Percentiles rank a stretch among this genome's conserved stretches.
Conservation (phyloP, 1,140 invertebrate genomes). For the Ephestia elutella region DNA sequence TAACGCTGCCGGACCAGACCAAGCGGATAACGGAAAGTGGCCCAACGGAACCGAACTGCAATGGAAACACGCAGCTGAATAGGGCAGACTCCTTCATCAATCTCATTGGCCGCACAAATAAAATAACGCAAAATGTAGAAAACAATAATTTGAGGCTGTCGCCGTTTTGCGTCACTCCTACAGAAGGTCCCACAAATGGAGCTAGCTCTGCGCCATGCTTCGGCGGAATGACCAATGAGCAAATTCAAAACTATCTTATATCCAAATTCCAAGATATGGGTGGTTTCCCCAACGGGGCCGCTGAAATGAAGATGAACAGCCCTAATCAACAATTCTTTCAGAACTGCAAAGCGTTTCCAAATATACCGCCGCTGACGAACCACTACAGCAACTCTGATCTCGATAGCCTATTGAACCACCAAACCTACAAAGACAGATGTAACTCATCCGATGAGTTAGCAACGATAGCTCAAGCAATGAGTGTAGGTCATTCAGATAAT, state of each 20-base stretch:
- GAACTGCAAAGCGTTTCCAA: slow-evolving; percentile 55
- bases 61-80: slow-evolving; percentile 35
- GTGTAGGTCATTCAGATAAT: slow-evolving; percentile 46
- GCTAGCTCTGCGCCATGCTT: slow-evolving; percentile 40
- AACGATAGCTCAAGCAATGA: slow-evolving; percentile 45
- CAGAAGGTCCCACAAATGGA: slow-evolving; percentile 23
- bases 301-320: slow-evolving; percentile 25
- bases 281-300: slow-evolving; percentile 25
- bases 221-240: slow-evolving; percentile 50
- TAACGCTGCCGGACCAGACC: slow-evolving; percentile 30
- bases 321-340: slow-evolving; percentile 48
- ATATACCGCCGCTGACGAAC: slow-evolving; percentile 50
- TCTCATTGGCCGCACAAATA: slow-evolving; percentile 37
- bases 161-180: slow-evolving; percentile 29
- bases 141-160: slow-evolving; percentile 46
- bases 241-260: slow-evolving; percentile 61
- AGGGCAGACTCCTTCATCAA: slow-evolving; percentile 50
- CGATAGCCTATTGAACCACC: slow-evolving; percentile 40
- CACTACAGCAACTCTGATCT: slow-evolving; percentile 52
- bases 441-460: slow-evolving; percentile 34
- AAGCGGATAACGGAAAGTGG: not conserved
- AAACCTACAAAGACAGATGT: slow-evolving; percentile 32
- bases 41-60: slow-evolving; percentile 17
- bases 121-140: slow-evolving; percentile 38
- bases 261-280: slow-evolving; percentile 55